Conservation (phyloP, 2,888 invertebrate genomes). For the Drosophila recens region DNA sequence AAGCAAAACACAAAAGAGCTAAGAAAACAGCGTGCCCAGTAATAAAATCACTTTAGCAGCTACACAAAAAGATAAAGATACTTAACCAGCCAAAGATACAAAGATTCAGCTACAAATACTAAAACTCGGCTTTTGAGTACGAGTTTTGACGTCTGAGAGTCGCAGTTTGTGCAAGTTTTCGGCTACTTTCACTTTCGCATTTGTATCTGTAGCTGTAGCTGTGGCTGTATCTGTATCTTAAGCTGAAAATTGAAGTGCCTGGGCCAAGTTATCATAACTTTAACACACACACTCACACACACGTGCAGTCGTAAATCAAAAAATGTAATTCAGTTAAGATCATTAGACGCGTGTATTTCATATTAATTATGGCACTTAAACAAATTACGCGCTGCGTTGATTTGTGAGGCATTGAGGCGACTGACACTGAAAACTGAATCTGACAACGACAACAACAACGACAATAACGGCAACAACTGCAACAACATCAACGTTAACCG, state of each 20-base stretch:
- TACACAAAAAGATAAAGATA: conserved; percentile 32
- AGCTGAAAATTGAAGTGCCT: conserved; percentile 35
- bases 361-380: conserved; percentile 66
- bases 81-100: conserved; percentile 21
- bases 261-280: conserved; percentile 55
- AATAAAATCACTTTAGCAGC: conserved; percentile 69
- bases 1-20: conserved; percentile 52
- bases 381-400: conserved; percentile 52
- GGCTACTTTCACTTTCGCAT: conserved; percentile 74
- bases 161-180: conserved; percentile 57
- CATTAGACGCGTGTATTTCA: conserved; percentile 62
- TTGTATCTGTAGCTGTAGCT: conserved; percentile 22
- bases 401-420: conserved; percentile 26
- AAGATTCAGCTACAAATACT: conserved; percentile 14
- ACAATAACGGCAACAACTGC: not conserved
- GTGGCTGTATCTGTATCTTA: conserved; percentile 20
- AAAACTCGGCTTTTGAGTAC: conserved; percentile 2
- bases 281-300: conserved; percentile 14
- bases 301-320: conserved; percentile 53
- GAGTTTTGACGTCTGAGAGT: not conserved
- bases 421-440: conserved; percentile 63
- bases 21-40: conserved; percentile 54
- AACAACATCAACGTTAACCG: conserved; percentile 36
- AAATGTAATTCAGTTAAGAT: conserved; percentile 58
- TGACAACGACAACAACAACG: conserved; percentile 5